Conservation (phyloP, 92 coral and sea anemone genomes). For the Porites cylindrica region DNA sequence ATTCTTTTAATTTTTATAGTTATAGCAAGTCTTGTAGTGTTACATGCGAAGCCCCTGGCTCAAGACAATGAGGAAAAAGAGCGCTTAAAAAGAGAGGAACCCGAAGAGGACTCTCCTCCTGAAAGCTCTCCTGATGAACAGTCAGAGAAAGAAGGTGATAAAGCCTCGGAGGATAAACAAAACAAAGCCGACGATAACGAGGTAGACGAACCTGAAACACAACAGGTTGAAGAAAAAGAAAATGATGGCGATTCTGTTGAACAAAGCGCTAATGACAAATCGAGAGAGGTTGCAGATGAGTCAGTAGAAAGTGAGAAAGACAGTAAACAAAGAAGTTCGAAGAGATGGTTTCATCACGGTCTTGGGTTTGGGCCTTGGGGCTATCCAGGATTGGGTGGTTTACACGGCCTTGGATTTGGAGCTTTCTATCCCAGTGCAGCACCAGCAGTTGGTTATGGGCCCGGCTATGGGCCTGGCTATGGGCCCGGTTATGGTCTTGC, state of each 20-base stretch:
- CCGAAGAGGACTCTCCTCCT: conserved; percentile 54
- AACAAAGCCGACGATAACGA: conserved; percentile 40
- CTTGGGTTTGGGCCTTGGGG: conserved; percentile 70
- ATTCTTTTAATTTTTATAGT: conserved; percentile 59
- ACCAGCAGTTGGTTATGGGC: conserved; percentile 49
- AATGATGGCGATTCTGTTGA: conserved; percentile 59
- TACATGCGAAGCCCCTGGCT: conserved; percentile 74
- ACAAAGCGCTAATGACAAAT: conserved; percentile 34
- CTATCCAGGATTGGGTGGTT: conserved; percentile 55
- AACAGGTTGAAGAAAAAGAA: conserved; percentile 31
- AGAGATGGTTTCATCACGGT: conserved; percentile 67
- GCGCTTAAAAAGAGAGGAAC: conserved; percentile 56
- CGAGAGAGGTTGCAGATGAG: conserved; percentile 34
- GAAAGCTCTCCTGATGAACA: conserved; percentile 49
- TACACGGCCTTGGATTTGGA: conserved; percentile 64
- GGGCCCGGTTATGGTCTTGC: conserved; percentile 58
- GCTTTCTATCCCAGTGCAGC: conserved; percentile 60
- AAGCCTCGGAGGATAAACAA: conserved; percentile 58
- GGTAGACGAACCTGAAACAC: conserved; percentile 32
- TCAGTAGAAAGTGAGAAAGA: conserved; percentile 26
- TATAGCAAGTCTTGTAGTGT: conserved; percentile 46
- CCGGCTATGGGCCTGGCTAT: conserved; percentile 43
- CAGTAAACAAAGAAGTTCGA: conserved; percentile 45
- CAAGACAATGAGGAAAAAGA: conserved; percentile 69
- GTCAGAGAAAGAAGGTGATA: conserved; percentile 48